Evolutionary conservation across 2,797 vertebrate species (phyloP), one percentile per base, ranked within the genome.

Genomic region (Neostethus bicornis): DNA sequence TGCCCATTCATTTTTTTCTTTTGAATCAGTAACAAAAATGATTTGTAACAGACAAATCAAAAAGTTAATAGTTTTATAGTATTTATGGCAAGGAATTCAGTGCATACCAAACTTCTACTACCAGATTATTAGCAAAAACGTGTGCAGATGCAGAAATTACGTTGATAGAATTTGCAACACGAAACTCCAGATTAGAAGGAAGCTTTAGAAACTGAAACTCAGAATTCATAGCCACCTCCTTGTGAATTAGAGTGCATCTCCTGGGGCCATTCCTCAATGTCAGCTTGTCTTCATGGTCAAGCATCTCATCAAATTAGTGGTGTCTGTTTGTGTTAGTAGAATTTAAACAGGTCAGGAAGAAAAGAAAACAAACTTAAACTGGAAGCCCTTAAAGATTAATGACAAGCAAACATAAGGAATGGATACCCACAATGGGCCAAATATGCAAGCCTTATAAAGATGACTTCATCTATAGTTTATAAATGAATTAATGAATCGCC

Each of bases 381-480:
- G 26, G 19, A 52, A 41, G 31, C 57, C 68, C 34, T 67, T 48
- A 35, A 39, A 70, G 65, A 58, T 46, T 53, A 75, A 50, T 37
- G 52, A 19, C 14, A 70, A 61, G 66, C 44, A 53, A 59, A 70
- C 56, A 63, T 46, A 42, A 54, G 53, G 25, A 60, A 70, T 66
- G 47, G 63, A 71, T 66, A 61, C 76, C 80, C 75, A 73, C 80
- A 73, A 85, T 64, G 63, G 31, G 25, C 71, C 58, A 50, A 51
- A 61, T 49, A 61, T 47, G 10, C 24, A 25, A 21, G 5, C 56
- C 73, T 66, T 66, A 42, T 79, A 66, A 86, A 81, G 74, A 83
- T 79, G 68, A 76, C 45, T 83, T 70, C 76, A 69, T 70, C 83
- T 41, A 67, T 70, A 68, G 65, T 66, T 75, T 32, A 67, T 43